Evolutionary conservation across 2,113 vertebrate genomes (phyloP), one percentile per base, ranked within the genome.

Genomic region (Chionodraco myersi): DNA sequence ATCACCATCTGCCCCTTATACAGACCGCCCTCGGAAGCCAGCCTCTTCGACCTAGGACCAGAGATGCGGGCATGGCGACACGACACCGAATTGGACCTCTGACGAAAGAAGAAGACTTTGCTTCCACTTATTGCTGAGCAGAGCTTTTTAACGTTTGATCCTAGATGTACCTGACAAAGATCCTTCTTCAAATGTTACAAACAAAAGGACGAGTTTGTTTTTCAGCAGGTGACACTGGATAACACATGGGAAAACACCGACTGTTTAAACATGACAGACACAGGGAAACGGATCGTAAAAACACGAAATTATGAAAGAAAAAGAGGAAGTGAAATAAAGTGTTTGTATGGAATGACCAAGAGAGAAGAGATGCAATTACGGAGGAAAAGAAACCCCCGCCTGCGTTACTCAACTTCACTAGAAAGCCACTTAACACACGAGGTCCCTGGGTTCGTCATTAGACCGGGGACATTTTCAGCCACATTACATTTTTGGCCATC

Each of bases 261-360:
- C 26, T 51, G 10, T 45, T 64, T 12, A 79, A 73, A 86, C 62
- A 86, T 34, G 79, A 59, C n/a, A 84, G 14, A 81, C 82, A 64
- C 34, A 51, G 47, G 47, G 75, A 82, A 85, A 75, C 5, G 16
- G 57, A 41, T 72, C 30, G 44, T 52, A 59, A 7, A 51, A 34
- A 64, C 1, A 44, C 0, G 45, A 64, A 48, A 72, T 69, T 30
- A 71, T 11, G 4, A 70, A 23, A 71, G 41, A 45, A 48, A 92
- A 92, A 57, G 62, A 84, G 90, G 91, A 95, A 94, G 78, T 88
- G 80, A 72, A 83, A 91, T 51, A 41, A 3, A 57, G 4, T 3
- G 56, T 75, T 12, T 13, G 36, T 2, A 61, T 56, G 82, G 14
- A 88, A 86, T 75, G 72, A 62, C 6, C 16, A 48, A 63, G 6